Conservation (phyloP, 1,140 invertebrate species). For the Drosophila leontia region DNA sequence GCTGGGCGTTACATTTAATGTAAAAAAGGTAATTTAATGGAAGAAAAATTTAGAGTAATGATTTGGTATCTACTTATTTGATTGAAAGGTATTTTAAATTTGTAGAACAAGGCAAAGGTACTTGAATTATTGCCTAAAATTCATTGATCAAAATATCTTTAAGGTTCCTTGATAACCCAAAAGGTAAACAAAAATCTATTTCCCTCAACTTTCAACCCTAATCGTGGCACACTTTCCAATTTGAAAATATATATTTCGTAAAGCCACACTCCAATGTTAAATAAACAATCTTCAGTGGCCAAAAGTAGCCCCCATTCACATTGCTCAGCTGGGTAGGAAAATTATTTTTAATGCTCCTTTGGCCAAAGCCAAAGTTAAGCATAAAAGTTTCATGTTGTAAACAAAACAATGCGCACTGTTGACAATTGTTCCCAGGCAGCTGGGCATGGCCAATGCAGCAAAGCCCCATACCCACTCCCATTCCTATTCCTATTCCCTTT, state of each 20-base stretch:
- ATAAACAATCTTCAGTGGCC: conserved; percentile 22
- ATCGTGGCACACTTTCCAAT: neutral
- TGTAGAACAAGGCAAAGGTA: no score
- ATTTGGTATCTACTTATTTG: no score
- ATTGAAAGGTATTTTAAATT: neutral
- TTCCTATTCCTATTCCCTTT: neutral
- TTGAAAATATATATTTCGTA: neutral
- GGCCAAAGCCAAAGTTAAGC: conserved; percentile 59
- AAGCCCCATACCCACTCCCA: neutral
- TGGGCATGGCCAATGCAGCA: conserved; percentile 22
- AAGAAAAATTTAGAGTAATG: no score
- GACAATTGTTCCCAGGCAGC: conserved; percentile 71
- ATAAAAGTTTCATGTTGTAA: conserved; percentile 67
- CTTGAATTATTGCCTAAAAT: no score
- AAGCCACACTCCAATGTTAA: conserved; percentile 17
- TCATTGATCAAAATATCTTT: no score
- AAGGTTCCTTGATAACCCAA: neutral
- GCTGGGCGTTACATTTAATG: neutral
- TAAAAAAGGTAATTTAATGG: neutral
- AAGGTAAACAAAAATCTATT: neutral
- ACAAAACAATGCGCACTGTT: conserved; percentile 72
- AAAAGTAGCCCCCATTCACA: conserved; percentile 52
- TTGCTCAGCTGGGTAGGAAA: conserved; percentile 55
- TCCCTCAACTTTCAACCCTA: neutral
- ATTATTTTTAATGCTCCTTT: conserved; percentile 62